Evolutionary conservation across 2,797 vertebrate species (phyloP), one percentile per base, ranked within the genome.

Genomic region (Emys orbicularis): DNA sequence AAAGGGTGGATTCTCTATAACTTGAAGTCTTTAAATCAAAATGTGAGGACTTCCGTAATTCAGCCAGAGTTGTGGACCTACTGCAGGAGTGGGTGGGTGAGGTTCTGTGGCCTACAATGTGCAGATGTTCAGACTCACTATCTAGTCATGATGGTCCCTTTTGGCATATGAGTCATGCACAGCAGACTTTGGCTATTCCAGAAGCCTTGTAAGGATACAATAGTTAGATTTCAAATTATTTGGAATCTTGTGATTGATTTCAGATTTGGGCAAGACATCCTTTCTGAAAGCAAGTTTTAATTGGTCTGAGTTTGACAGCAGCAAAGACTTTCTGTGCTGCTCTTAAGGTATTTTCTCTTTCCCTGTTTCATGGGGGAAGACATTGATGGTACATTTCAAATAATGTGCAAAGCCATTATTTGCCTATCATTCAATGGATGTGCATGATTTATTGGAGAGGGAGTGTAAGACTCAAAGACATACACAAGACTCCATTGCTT

Each of bases 221-320:
- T 53, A 90, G 74, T 90, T 93, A 88, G 47, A 80, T 82, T 94
- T 88, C 31, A 94, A 95, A 91, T 91, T 27, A 31, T 41, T 90
- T 88, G 56, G 84, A 93, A 92, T 59, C 1, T 4, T 72, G 56
- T 83, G 76, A 61, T 25, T 61, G 72, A 77, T 56, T 79, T 65
- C n/a, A 52, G 27, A 18, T 74, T 29, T 61, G 27, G 19, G 76
- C 41, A n/a, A 83, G 61, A 44, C 47, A 5, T 31, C 76, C 76
- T 65, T 47, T 89, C 47, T 11, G 19, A 44, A 57, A 57, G 56
- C 18, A 34, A 12, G 5, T n/a, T 65, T 16, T 34, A 65, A 65
- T 19, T 65, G 61, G 15, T 65, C 61, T 65, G 34, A 41, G 57
- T 18, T 27, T 89, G 79, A 86, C 65, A 89, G 93, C 92, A 90